phyloP scores from a whole-genome alignment of 1,140 invertebrate species.

The Eueides isabella region DNA sequence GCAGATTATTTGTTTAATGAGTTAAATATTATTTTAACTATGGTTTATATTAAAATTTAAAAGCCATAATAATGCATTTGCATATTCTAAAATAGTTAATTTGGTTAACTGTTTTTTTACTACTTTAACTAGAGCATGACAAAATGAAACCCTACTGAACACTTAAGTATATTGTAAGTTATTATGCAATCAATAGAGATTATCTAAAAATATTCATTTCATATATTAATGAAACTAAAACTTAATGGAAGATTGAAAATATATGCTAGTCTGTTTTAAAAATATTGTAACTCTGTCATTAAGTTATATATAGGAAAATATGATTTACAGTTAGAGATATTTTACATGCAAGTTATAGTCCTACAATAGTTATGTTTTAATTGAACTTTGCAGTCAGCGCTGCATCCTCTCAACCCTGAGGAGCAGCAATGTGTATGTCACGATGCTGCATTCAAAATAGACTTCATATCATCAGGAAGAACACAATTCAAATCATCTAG shows the following conservation, averaged over 20 bases:
- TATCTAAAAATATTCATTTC: slow-evolving; percentile 12
- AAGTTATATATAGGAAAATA: slow-evolving; percentile 42
- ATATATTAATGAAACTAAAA: background rate
- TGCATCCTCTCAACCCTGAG: slow-evolving; percentile 72
- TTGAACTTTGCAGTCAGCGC: slow-evolving; percentile 68
- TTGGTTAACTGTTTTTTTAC: background rate
- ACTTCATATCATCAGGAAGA: slow-evolving; percentile 94
- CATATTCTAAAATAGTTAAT: slow-evolving; percentile 3
- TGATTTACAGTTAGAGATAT: slow-evolving; percentile 25
- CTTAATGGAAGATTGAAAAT: background rate
- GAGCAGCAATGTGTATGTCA: slow-evolving; percentile 78
- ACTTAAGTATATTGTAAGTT: slow-evolving; percentile 1
- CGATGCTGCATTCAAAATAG: slow-evolving; percentile 86
- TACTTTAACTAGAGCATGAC: slow-evolving; percentile 3
- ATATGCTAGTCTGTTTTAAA: slow-evolving; percentile 21
- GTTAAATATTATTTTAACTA: background rate
- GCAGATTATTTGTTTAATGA: background rate
- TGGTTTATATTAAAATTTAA: background rate
- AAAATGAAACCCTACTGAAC: slow-evolving; percentile 9
- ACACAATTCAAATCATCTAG: slow-evolving; percentile 92
- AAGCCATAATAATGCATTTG: background rate
- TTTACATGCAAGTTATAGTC: slow-evolving; percentile 64
- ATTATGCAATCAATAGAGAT: slow-evolving; percentile 12
- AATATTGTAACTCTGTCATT: slow-evolving; percentile 32
- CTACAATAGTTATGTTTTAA: slow-evolving; percentile 48